Evolutionary conservation across 2,888 invertebrate genomes (phyloP).

Genomic region (Volucella inanis): DNA sequence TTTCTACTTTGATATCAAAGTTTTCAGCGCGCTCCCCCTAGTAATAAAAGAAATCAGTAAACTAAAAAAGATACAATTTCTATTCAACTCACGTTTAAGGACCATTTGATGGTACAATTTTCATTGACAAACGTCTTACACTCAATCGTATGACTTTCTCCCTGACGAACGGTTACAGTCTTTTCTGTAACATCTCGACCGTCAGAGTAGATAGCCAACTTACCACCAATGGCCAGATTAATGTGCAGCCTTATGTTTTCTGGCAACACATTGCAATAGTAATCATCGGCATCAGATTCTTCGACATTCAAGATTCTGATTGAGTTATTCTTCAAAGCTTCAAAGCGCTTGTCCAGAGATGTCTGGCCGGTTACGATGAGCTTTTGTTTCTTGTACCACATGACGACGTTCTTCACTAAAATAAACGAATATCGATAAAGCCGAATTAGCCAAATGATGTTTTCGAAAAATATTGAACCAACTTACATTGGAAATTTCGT

Average conservation of each 20-base stretch:
- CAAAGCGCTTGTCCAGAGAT: slow-evolving; percentile 76
- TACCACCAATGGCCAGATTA: slow-evolving; percentile 77
- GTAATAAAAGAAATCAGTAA: neutral
- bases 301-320: slow-evolving; percentile 77
- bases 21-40: slow-evolving; percentile 79
- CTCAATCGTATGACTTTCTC: slow-evolving; percentile 79
- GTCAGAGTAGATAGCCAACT: slow-evolving; percentile 79
- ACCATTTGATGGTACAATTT: slow-evolving; percentile 80
- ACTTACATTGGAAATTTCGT: slow-evolving; percentile 79
- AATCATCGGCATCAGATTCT: slow-evolving; percentile 78
- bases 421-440: neutral
- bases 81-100: slow-evolving; percentile 78
- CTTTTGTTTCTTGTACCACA: slow-evolving; percentile 79
- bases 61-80: neutral
- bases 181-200: slow-evolving; percentile 80
- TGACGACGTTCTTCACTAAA: slow-evolving; percentile 78
- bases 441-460: neutral
- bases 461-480: too few relatives aligned
- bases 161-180: slow-evolving; percentile 80
- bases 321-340: slow-evolving; percentile 79
- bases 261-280: slow-evolving; percentile 79
- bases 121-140: slow-evolving; percentile 78
- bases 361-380: slow-evolving; percentile 78
- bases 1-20: slow-evolving; percentile 72
- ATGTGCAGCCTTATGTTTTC: slow-evolving; percentile 77